A percentile compares a stretch with the other conserved stretches of the same genome.
Conservation (phyloP, 2,113 vertebrate genomes). For the Zonotrichia leucophrys region DNA sequence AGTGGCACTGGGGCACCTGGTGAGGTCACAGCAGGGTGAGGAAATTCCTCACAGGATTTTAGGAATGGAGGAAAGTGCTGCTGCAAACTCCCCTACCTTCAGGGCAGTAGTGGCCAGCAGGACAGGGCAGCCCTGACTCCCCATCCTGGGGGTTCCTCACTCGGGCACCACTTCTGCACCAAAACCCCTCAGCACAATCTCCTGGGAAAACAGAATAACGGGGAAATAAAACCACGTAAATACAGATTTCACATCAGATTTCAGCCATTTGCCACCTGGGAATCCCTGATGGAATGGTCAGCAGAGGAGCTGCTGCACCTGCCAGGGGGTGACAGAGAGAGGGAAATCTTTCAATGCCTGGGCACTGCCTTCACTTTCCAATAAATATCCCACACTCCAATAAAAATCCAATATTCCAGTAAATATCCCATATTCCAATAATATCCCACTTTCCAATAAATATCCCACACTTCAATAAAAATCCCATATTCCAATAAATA, state of each 20-base stretch:
- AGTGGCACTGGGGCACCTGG: conserved; percentile 76
- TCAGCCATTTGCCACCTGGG: not conserved
- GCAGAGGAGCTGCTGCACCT: not conserved
- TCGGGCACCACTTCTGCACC: conserved; percentile 79
- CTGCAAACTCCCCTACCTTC: conserved; percentile 71
- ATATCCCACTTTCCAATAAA: not conserved
- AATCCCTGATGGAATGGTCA: not conserved
- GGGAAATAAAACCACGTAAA: not conserved
- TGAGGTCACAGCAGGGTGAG: not conserved
- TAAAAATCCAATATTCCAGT: fast-evolving
- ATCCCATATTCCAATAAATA: fast-evolving
- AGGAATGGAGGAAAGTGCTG: fast-evolving
- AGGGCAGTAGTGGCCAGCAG: conserved; percentile 84
- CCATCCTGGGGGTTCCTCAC: conserved; percentile 76
- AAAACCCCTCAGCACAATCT: conserved; percentile 83
- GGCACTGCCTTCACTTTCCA: not conserved
- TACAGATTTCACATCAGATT: not conserved
- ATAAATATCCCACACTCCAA: not conserved
- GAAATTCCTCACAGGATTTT: fast-evolving
- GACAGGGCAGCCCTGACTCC: conserved; percentile 79
- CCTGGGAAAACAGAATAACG: conserved; percentile 55
- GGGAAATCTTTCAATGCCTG: not conserved
- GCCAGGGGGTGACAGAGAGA: not conserved
- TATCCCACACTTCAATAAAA: not conserved
- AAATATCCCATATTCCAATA: not conserved